phyloP scores from a whole-genome alignment of 2,888 invertebrate genomes.

The Troglohyphantes excavatus region DNA sequence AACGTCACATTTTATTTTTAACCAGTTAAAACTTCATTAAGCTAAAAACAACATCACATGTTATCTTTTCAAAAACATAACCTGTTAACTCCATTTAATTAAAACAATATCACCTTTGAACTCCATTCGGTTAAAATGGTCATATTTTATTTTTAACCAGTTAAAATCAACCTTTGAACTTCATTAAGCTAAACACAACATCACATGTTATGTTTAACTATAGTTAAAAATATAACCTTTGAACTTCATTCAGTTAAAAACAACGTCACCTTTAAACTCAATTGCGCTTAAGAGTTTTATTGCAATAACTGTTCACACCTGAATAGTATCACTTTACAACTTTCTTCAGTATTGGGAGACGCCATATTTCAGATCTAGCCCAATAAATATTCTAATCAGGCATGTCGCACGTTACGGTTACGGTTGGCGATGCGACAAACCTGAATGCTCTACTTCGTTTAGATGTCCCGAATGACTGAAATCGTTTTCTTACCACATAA shows the following conservation, averaged over 20 bases:
- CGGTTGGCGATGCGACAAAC: constrained; percentile 64
- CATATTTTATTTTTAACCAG: no score
- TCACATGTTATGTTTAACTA: no score
- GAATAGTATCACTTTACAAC: neutral
- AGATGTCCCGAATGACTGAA: constrained; percentile 54
- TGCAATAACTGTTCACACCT: neutral
- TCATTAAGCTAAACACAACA: no score
- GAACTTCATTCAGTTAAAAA: neutral
- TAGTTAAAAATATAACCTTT: neutral
- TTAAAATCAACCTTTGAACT: no score
- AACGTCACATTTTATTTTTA: no score
- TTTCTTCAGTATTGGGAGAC: constrained; percentile 25
- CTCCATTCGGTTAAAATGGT: no score
- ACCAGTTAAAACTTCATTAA: no score
- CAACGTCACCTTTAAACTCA: neutral
- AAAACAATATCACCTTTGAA: no score
- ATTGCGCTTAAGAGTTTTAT: neutral
- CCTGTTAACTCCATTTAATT: no score
- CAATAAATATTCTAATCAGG: constrained; percentile 62
- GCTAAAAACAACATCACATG: no score
- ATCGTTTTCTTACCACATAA: constrained; percentile 45
- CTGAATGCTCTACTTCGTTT: constrained; percentile 69
- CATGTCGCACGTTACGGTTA: constrained; percentile 65
- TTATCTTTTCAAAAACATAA: no score
- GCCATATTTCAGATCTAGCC: constrained; percentile 53